Conservation (phyloP, 2,113 vertebrate species). For the Bujurquina vittata region DNA sequence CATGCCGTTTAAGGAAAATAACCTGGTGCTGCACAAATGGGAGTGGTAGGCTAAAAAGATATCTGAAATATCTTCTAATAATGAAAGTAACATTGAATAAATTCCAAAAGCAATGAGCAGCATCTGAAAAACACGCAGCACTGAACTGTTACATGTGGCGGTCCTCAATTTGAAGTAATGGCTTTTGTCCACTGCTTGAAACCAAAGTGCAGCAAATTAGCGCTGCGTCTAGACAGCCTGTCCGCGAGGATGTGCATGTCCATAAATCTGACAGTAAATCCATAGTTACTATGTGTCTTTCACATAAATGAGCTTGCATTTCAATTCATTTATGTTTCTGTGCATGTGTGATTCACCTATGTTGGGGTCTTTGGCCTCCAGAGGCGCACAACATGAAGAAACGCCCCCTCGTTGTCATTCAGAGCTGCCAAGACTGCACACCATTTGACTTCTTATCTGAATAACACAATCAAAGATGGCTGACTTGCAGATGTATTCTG, state of each 20-base stretch:
- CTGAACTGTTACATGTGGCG: neutral
- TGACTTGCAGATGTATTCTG: neutral
- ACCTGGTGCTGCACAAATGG: neutral
- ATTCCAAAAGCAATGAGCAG: neutral
- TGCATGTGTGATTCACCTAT: slow-evolving; percentile 27
- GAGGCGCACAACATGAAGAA: neutral
- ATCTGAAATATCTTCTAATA: neutral
- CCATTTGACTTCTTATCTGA: slow-evolving; percentile 50
- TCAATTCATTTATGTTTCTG: slow-evolving; percentile 8
- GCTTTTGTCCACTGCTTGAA: slow-evolving; percentile 36
- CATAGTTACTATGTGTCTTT: slow-evolving; percentile 36
- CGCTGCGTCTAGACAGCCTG: slow-evolving; percentile 53
- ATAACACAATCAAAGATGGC: slow-evolving; percentile 51
- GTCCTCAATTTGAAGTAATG: slow-evolving; percentile 28
- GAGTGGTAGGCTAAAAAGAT: neutral
- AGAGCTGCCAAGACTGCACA: slow-evolving; percentile 40
- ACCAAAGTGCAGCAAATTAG: slow-evolving; percentile 51
- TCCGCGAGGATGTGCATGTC: slow-evolving; percentile 30
- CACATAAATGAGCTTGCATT: slow-evolving; percentile 34
- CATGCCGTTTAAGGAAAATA: neutral
- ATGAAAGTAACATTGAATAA: neutral
- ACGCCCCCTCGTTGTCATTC: slow-evolving; percentile 54
- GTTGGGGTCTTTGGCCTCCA: slow-evolving; percentile 16
- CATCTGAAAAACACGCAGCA: neutral
- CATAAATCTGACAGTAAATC: slow-evolving; percentile 61